Percentiles rank a stretch among this genome's conserved stretches.
Conservation (phyloP, 1,140 invertebrate genomes). For the Palaemon carinicauda region DNA sequence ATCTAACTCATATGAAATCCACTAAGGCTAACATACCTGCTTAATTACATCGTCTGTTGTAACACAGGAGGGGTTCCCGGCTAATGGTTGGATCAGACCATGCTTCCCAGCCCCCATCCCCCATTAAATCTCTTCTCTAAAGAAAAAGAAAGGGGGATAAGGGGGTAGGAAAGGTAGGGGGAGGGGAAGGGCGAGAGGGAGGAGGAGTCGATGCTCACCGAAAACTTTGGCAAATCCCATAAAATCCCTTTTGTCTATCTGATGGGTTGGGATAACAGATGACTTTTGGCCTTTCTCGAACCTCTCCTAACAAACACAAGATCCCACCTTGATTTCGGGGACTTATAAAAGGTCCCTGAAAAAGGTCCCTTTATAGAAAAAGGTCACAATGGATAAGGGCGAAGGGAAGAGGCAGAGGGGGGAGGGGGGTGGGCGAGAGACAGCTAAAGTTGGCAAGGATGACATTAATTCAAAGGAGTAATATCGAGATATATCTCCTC, state of each 20-base stretch:
- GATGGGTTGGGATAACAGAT: conserved; percentile 53
- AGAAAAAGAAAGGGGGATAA: neutral
- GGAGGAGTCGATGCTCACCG: conserved; percentile 38
- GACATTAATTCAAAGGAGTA: neutral
- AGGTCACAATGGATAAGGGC: neutral
- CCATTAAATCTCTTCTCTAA: neutral
- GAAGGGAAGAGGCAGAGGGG: neutral
- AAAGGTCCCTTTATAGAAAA: neutral
- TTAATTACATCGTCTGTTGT: neutral
- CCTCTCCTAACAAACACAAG: conserved; percentile 33
- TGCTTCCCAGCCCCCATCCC: neutral
- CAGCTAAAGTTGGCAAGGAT: neutral
- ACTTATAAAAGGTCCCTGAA: conserved; percentile 32
- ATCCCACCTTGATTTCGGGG: conserved; percentile 48
- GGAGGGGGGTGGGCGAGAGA: neutral
- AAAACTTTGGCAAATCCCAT: conserved; percentile 52
- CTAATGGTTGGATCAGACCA: neutral
- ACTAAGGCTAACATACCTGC: too few species aligned
- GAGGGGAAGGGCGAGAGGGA: neutral
- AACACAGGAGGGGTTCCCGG: neutral
- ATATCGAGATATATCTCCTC: neutral
- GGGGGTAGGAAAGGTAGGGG: neutral
- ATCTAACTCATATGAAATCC: too few species aligned
- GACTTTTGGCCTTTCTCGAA: conserved; percentile 33
- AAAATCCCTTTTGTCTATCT: conserved; percentile 56